Base-by-base conservation (phyloP, 2,888 invertebrate species). In the Anthophora plumipes region DNA sequence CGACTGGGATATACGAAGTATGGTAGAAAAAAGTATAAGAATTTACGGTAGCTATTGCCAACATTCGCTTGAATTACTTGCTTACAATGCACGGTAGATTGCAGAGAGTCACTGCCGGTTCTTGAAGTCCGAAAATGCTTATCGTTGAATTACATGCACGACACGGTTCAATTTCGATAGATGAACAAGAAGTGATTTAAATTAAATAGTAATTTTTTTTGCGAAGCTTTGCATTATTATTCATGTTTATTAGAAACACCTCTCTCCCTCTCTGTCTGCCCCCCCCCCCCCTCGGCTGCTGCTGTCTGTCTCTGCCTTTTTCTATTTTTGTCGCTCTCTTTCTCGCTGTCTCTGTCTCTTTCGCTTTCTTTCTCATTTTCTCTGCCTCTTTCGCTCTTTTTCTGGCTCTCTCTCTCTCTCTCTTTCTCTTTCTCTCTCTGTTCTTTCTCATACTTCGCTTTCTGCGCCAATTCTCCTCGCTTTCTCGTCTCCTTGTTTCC, bases 201-300 rank as follows among this genome's bases (percentile, higher is more conserved):
- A 91, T 91, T 88, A 90, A 90, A 90, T 84, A 84, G 86, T 86
- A 76, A 83, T 81, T 86, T 85, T 88, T 88, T 89, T 86, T 80
- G 46, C 78, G 68, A 74, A 69, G 73, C 66, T 64, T 54, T 22
- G 52, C 11, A 12, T 50, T 71, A 63, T 66, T 77, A 70, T 64
- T 68, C 77, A 81, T 52, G 63, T 75, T 73, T 77, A 64, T 63
- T 48, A 54, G 66, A 74, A 70, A 54, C 57, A n/a, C n/a, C 63
- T 68, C 69, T 72, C 64, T 31, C 11, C 31, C 68, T 55, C 14
- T 52, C 1, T n/a, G 12, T 43, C 59, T 69, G n/a, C n/a, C n/a
- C n/a, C n/a, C n/a, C n/a, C n/a, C n/a, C n/a, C n/a, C n/a, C n/a
- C n/a, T n/a, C n/a, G n/a, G n/a, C n/a, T n/a, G n/a, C n/a, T n/a